phyloP scores from a whole-genome alignment of 2,797 vertebrate genomes.

The Diplodus puntazzo region DNA sequence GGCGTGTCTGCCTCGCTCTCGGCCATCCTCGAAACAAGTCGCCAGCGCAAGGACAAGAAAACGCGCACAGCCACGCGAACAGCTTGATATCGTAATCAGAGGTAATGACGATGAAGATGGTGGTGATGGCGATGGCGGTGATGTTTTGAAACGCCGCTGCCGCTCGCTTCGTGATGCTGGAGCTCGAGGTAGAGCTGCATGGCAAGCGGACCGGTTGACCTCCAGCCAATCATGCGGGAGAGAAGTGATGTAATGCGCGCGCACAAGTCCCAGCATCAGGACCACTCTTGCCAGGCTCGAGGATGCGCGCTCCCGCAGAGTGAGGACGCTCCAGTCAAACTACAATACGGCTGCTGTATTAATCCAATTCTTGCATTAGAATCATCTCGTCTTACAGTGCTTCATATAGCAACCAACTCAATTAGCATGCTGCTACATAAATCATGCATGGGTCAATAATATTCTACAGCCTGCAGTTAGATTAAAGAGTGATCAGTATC shows the following conservation, averaged over 20 bases:
- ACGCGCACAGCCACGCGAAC: conserved; percentile 21
- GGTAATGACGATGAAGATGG: background rate
- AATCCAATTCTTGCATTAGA: background rate
- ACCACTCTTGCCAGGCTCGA: conserved; percentile 58
- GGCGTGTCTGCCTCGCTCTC: conserved; percentile 97
- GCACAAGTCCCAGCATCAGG: conserved; percentile 80
- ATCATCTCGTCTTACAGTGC: background rate
- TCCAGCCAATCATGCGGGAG: conserved; percentile 77
- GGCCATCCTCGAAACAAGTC: conserved; percentile 88
- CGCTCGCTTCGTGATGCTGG: conserved; percentile 38
- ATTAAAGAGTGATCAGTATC: background rate
- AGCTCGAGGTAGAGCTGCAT: conserved; percentile 56
- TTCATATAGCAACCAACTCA: too few relatives aligned
- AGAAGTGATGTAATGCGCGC: conserved; percentile 85
- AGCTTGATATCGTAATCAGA: background rate
- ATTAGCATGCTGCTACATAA: background rate
- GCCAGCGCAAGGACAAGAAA: conserved; percentile 36
- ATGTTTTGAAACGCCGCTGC: conserved; percentile 7
- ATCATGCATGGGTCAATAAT: background rate
- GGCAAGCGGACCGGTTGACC: conserved; percentile 62
- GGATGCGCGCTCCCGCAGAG: conserved; percentile 26
- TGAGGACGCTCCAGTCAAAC: conserved; percentile 1
- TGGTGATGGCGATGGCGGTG: background rate
- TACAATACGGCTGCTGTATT: background rate
- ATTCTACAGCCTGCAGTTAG: background rate